Evolutionary conservation across 2,888 invertebrate genomes (phyloP), one percentile per base, ranked within the genome.

Genomic region (Napeogenes sylphis): DNA sequence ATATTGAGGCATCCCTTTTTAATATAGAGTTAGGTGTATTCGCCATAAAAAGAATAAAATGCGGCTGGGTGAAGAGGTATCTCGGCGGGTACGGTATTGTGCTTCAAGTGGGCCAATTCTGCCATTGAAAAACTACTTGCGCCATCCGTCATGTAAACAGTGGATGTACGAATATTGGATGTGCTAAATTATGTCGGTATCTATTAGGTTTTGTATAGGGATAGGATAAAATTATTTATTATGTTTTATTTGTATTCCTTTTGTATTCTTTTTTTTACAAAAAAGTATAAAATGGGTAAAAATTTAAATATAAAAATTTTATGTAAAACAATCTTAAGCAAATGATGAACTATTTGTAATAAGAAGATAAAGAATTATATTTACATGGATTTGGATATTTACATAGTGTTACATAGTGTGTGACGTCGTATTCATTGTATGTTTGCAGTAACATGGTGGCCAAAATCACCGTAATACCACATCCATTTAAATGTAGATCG

Each of bases 41-140:
- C 61, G 59, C 63, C 64, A 66, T 71, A 75, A 72, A 73, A 74
- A 72, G 68, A 67, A 72, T 74, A 74, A 76, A 75, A 78, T 63
- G 63, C 65, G 72, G 71, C 70, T 67, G 70, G 69, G 64, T 71
- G 73, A 75, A 81, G 82, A 77, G 81, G 77, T 81, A 80, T 81
- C 84, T 81, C 79, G 72, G 73, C 75, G 74, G 77, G 79, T 74
- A 73, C 70, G 73, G 75, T 68, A 83, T 90, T 89, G 87, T 87
- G 77, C 68, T 68, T 85, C 76, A 69, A 90, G 90, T 87, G 83
- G 90, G 85, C 90, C 88, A 90, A 90, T 90, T 88, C 87, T 83
- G 82, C 83, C 82, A 89, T 90, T 86, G 78, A 89, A 72, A 75
- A 72, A 72, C 70, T 80, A 81, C 85, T 86, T 82, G 81, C 76